Evolutionary conservation across 2,888 invertebrate species (phyloP).

Genomic region (Hyalella azteca): DNA sequence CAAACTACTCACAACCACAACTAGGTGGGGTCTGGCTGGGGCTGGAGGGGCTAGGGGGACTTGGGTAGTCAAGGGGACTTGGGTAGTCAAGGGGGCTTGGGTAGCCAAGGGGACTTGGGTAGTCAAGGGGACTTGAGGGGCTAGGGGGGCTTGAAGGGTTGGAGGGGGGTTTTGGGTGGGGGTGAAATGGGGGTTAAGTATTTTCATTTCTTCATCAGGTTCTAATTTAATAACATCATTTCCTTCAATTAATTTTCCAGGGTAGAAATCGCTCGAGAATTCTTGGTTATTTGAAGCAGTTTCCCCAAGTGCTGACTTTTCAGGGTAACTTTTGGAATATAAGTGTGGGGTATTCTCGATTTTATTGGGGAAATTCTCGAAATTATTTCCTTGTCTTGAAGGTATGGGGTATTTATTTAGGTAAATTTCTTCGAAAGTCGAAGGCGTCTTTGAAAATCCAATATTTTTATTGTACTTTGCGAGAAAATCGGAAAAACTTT

Average conservation of each 20-base stretch:
- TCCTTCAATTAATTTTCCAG: no score
- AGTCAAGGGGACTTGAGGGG: neutral
- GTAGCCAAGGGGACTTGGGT: no score
- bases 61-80: no score
- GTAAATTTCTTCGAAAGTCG: no score
- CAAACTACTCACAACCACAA: neutral
- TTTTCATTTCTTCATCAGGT: neutral
- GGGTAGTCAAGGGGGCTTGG: no score
- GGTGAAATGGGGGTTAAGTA: neutral
- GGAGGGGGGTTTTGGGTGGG: neutral
- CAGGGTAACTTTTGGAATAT: no score
- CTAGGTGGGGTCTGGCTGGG: neutral
- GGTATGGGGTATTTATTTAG: neutral
- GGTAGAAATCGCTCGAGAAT: no score
- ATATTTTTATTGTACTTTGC: neutral
- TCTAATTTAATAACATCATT: no score
- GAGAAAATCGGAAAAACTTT: neutral
- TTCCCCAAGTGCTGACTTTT: no score
- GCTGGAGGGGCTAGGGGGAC: neutral
- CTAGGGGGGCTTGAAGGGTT: neutral
- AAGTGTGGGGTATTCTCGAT: no score
- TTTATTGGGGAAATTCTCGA: neutral
- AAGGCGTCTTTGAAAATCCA: neutral
- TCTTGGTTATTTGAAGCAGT: no score
- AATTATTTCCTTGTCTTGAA: no score